Percentiles rank a stretch among this genome's conserved stretches.
Evolutionary conservation across 2,797 vertebrate species (phyloP).

Genomic region (Coracias cyanogaster): DNA sequence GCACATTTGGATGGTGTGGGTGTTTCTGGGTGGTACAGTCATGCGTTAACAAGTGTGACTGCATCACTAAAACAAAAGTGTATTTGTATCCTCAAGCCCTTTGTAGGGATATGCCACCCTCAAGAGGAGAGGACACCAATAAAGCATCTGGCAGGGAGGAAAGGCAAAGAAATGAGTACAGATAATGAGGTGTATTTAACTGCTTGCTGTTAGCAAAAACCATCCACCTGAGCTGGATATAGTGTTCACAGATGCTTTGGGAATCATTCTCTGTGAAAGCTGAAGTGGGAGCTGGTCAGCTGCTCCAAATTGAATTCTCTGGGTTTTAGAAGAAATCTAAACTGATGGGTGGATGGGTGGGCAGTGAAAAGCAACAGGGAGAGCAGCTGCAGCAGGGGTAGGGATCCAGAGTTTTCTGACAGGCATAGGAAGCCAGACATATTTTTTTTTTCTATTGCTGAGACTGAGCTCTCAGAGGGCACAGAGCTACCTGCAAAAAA

Average conservation of each 20-base stretch:
- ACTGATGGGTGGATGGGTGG: neutral
- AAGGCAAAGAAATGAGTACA: neutral
- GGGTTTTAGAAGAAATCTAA: neutral
- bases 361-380: neutral
- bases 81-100: neutral
- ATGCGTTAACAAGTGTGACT: constrained; percentile 26
- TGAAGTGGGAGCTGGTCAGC: neutral
- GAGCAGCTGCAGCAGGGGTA: neutral
- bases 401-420: neutral
- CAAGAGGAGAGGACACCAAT: neutral
- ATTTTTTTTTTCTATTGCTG: neutral
- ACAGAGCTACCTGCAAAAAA: neutral
- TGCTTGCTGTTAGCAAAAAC: neutral
- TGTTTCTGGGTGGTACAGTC: constrained; percentile 60
- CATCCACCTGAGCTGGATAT: neutral
- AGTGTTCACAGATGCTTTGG: neutral
- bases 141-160: neutral
- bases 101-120: neutral
- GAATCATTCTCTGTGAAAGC: neutral
- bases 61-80: constrained; percentile 1
- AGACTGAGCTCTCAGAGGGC: neutral
- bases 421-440: neutral
- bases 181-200: neutral
- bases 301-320: neutral
- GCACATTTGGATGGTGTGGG: constrained; percentile 49